A percentile compares a stretch with the other conserved stretches of the same genome.
Conservation (phyloP, 1,140 invertebrate species). For the Pristionchus pacificus region DNA sequence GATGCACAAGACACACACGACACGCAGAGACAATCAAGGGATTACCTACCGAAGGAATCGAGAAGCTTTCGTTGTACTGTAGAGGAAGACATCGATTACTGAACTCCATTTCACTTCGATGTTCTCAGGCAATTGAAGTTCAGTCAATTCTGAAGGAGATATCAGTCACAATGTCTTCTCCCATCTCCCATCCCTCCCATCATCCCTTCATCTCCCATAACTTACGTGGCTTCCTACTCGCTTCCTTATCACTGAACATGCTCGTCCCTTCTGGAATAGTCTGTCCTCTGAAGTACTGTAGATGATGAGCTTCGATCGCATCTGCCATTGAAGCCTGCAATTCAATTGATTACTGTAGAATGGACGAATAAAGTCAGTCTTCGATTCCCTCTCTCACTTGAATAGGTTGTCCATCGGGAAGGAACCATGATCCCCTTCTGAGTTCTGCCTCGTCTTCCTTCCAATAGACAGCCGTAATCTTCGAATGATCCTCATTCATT, state of each 20-base stretch:
- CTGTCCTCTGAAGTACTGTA: conserved; percentile 50
- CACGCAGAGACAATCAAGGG: background rate
- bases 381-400: background rate
- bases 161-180: too few relatives aligned
- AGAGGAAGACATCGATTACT: conserved; percentile 46
- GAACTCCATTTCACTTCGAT: conserved; percentile 55
- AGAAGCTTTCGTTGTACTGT: conserved; percentile 37
- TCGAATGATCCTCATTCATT: conserved; percentile 21
- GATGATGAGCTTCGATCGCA: conserved; percentile 50
- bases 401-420: background rate
- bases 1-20: background rate
- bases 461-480: conserved; percentile 44
- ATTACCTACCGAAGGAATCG: conserved; percentile 42
- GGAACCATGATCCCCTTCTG: conserved; percentile 52
- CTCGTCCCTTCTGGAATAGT: conserved; percentile 53
- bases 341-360: conserved; percentile 40
- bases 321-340: conserved; percentile 47
- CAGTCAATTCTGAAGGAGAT: conserved; percentile 53
- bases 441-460: conserved; percentile 48
- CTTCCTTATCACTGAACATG: conserved; percentile 51
- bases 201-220: conserved; percentile 5
- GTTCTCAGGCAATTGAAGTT: conserved; percentile 45
- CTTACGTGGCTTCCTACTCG: conserved; percentile 54
- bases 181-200: too few relatives aligned
- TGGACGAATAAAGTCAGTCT: background rate